These are phyloP conservation scores for Cheirogaleus medius DNA, from an alignment of 2,113 vertebrate genomes.

Conservation along the genomic window DNA sequence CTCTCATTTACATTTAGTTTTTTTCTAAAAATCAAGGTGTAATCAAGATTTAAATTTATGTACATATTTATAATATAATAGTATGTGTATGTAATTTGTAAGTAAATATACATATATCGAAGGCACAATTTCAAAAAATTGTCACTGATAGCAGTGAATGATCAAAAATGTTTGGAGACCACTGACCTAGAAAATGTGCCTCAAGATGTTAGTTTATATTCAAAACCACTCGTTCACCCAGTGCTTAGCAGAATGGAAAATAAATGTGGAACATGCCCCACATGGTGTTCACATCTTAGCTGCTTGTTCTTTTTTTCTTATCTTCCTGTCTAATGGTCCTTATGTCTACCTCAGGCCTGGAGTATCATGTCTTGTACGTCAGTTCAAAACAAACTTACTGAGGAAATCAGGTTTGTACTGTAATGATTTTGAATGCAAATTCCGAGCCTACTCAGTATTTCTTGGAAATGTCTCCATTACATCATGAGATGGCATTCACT, in stretches of 20 bases:
- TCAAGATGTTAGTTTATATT: background rate
- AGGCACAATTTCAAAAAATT: background rate
- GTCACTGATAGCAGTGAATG: background rate
- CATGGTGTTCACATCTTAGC: background rate
- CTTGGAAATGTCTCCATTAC: background rate
- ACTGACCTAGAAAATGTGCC: background rate
- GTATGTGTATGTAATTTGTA: background rate
- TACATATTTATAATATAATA: conserved; percentile 12
- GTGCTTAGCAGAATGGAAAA: background rate
- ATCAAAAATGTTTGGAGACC: background rate
- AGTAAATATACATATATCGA: background rate
- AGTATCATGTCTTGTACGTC: background rate
- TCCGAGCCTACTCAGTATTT: background rate
- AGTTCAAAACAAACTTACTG: background rate
- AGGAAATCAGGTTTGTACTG: background rate
- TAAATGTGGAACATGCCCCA: background rate
- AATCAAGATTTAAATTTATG: background rate
- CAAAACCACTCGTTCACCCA: background rate
- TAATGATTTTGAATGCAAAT: background rate
- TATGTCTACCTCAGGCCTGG: background rate
- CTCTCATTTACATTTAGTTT: background rate
- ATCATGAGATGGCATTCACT: background rate
- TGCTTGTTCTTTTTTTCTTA: background rate
- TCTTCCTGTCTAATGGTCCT: background rate
- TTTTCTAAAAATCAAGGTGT: conserved; percentile 26